Base-by-base conservation (phyloP, 2,113 vertebrate genomes). In the Lucifuga dentata region DNA sequence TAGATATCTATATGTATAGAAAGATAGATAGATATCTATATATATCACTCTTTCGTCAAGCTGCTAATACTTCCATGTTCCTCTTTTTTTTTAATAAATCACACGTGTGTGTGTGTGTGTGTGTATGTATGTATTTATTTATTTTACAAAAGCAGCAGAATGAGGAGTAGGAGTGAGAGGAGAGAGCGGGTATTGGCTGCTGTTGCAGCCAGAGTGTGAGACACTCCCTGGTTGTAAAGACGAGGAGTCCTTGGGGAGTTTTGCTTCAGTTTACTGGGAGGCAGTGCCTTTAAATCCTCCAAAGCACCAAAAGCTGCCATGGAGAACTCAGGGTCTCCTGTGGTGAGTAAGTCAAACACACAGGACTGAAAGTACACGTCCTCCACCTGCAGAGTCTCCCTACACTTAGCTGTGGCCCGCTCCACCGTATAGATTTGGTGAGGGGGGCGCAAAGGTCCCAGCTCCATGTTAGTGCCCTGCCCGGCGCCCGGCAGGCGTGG, bases 361-460 rank as follows among this genome's bases (percentile, higher is more conserved):
- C 94, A 95, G n/a, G 94, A 94, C 80, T 94, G 94, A 63, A 95
- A 95, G 88, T 95, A 95, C 39, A 94, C 90, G 4, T 95, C 94
- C 86, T 95, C 94, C 61, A 94, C 93, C 68, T 93, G 91, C 83
- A 95, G 91, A 19, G 87, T 93, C 79, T 93, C 92, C 50, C 91
- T 83, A 65, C 93, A 94, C 74, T 90, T 92, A 38, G 94, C 90
- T 0, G 92, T 93, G 43, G 94, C 94, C 0, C 81, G 83, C 76
- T 93, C 93, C 64, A 93, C 90, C 2, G 93, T 92, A 86, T 92
- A 94, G 69, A 85, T 59, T 55, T 88, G 91, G 38, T 82, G 89
- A 2, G 81, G 89, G 0, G 81, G 90, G 58, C 78, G 50, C 46
- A 85, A 77, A 9, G 80, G 80, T 5, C 86, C 83, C 51, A 75